Base-by-base conservation (phyloP, 2,797 vertebrate species). In the Cyclopterus lumpus region DNA sequence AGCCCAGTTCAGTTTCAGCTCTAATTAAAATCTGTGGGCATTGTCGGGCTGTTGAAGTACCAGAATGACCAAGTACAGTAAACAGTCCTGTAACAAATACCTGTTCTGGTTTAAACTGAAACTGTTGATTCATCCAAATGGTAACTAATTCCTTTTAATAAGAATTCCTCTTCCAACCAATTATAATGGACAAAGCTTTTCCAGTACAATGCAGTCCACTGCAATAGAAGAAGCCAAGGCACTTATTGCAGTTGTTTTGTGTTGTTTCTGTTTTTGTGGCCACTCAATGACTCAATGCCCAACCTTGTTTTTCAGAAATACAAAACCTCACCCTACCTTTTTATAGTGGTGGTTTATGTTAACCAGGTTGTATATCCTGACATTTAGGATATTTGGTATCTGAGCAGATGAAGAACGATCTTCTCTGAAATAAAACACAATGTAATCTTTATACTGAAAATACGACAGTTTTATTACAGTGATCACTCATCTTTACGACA, bases 201-300 rank as follows among this genome's bases (percentile, higher is more conserved):
- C 24, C 15, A 18, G 18, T 22, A 15, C 30, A 15, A 28, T 15
- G 2, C 18, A 65, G 15, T 53, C 22, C 18, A 72, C 3, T 9
- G 9, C 28, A 51, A 6, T 1, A 36, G 40, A 55, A 36, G 40
- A 55, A 74, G 72, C 22, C 12, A 36, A 24, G 49, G 22, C 49
- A 22, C 44, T 78, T 67, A n/a, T 46, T n/a, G 3, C 34, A 28
- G 42, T 34, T 67, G 18, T 36, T 3, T 16, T 67, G 12, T 59
- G 11, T 60, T 72, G 26, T 66, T 70, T 12, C 11, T 78, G 34
- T 59, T 38, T 62, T 73, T 66, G 30, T 74, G 51, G 28, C 62
- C 28, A 24, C 8, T 71, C 20, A 6, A 7, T 74, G 58, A 80
- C 44, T 65, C 54, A 36, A 0, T 51, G 24, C 32, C 65, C 67